Base-by-base conservation (phyloP, 1,140 invertebrate genomes). In the Cotesia typhae region DNA sequence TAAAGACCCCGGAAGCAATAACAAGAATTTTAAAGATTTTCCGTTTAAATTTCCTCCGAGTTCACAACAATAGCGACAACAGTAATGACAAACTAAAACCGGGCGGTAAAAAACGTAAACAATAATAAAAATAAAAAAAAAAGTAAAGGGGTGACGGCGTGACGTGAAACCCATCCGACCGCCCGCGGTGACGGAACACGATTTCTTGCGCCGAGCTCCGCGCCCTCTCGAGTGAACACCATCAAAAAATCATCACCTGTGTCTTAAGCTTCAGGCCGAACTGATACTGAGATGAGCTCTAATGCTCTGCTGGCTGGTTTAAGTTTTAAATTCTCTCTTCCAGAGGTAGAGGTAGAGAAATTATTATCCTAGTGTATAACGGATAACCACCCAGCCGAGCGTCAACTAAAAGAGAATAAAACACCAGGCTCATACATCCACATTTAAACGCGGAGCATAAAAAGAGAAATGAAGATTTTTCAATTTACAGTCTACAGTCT, bases 1-100 rank as follows among this genome's bases (percentile, higher is more conserved):
- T 71, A 74, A 52, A 65, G 73, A 55, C 75, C 75, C 81, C 81
- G 81, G 81, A 82, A 82, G 79, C 74, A 75, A 73, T 61, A 75
- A 75, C 74, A 77, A 77, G 74, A 75, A 71, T 77, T 79, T 72
- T 73, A 72, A 82, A 79, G 72, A 75, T 55, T 52, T 76, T 70
- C 74, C 51, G 64, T 70, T 74, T 38, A 41, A 66, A n/a, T 47
- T 67, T 75, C 75, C 72, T 74, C 69, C 67, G 47, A 5, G 38
- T 55, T 66, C 36, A 55, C 41, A 47, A 47, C 41, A 47, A 47
- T 28, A 28, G 28, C 41, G 41, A 47, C 2, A 47, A 7, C 41
- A 38, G 12, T 38, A n/a, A 63, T 63, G 28, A 38, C 7, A 68
- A 72, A 68, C 73, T 2, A 55, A 63, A 64, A 41, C 38, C n/a